Evolutionary conservation across 2,797 vertebrate species (phyloP).

Genomic region (Pogonophryne albipinna): DNA sequence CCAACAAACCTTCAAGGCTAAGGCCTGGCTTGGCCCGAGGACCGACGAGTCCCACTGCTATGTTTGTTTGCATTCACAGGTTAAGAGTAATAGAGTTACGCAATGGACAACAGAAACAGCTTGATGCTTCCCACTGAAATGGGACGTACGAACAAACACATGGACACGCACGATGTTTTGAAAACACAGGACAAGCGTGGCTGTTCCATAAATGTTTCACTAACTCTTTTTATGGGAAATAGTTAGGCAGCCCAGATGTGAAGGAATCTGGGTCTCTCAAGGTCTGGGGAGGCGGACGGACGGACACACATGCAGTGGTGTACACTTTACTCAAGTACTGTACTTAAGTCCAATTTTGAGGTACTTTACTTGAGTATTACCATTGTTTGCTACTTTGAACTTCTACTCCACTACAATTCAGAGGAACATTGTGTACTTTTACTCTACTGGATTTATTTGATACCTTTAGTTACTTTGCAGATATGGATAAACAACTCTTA

Average conservation of each 20-base stretch:
- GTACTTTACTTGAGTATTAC: no score
- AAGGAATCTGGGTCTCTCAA: constrained; percentile 42
- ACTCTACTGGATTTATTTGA: no score
- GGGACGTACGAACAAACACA: constrained; percentile 63
- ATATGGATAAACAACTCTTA: no score
- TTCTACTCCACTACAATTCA: no score
- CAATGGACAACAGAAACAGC: constrained; percentile 69
- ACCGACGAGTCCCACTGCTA: constrained; percentile 52
- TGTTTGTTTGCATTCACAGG: constrained; percentile 70
- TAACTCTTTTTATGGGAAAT: constrained; percentile 71
- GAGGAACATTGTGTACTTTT: no score
- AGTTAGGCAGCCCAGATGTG: constrained; percentile 73
- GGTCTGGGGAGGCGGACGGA: constrained; percentile 52
- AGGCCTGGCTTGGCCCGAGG: constrained; percentile 32
- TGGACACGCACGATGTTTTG: constrained; percentile 65
- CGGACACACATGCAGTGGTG: constrained; percentile 23
- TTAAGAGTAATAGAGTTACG: constrained; percentile 63
- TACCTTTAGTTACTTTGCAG: no score
- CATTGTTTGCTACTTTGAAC: no score
- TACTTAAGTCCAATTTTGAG: no score
- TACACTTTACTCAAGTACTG: no score
- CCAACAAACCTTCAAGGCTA: constrained; percentile 47
- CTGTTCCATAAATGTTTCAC: constrained; percentile 72
- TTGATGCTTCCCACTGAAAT: constrained; percentile 74
- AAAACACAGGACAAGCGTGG: constrained; percentile 74